These are phyloP conservation scores for Drosophila santomea DNA, from an alignment of 1,140 invertebrate species.

Conservation along the genomic window DNA sequence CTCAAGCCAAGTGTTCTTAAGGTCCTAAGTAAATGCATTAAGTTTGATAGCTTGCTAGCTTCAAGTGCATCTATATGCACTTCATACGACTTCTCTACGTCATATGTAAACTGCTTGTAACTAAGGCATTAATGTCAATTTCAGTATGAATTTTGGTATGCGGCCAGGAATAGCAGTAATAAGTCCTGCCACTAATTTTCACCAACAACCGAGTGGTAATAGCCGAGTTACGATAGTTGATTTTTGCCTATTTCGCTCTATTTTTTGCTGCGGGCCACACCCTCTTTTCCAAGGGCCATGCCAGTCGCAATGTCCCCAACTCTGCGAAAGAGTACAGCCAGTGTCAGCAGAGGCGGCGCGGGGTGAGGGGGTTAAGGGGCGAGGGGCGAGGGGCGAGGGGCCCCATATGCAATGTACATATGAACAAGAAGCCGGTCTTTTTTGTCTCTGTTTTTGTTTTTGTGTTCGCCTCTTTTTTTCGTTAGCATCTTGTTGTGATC, in stretches of 20 bases:
- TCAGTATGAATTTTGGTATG: neutral
- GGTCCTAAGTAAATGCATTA: neutral
- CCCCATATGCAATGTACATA: constrained; percentile 13
- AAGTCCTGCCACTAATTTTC: neutral
- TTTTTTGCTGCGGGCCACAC: constrained; percentile 27
- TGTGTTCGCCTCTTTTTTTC: constrained; percentile 23
- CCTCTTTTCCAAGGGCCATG: constrained; percentile 20
- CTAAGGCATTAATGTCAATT: neutral
- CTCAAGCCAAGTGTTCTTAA: neutral
- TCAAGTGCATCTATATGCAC: neutral
- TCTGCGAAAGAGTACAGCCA: constrained; percentile 17
- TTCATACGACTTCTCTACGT: neutral
- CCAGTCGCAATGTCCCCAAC: neutral
- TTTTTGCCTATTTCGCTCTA: neutral
- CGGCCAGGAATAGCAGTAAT: neutral
- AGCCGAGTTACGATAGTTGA: constrained; percentile 3
- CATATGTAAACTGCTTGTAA: neutral
- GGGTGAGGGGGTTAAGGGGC: neutral
- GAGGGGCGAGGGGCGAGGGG: no score
- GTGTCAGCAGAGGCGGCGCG: constrained; percentile 15
- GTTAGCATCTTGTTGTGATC: constrained; percentile 44
- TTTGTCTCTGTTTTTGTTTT: constrained; percentile 48
- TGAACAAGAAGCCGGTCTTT: constrained; percentile 29
- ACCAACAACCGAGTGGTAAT: neutral
- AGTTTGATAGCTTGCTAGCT: no score